Conservation (phyloP, 1,140 invertebrate species). For the Gyrodactylus bullatarudis region DNA sequence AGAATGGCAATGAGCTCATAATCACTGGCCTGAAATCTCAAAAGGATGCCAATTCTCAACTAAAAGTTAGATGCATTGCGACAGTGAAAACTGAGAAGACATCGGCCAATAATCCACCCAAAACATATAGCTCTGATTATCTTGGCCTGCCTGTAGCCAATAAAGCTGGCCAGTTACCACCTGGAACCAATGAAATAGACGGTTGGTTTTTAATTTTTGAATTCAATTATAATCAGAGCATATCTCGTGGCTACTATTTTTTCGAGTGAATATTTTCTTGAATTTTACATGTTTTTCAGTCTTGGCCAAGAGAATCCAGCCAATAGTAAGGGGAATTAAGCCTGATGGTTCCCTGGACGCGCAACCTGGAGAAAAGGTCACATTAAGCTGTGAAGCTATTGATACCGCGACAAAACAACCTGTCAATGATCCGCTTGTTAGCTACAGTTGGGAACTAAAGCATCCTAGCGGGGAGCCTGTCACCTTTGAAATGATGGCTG, state of each 20-base stretch:
- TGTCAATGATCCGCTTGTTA: background rate
- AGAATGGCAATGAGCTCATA: background rate
- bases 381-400: background rate
- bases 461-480: background rate
- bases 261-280: no score
- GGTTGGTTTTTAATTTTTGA: background rate
- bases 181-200: background rate
- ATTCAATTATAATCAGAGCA: background rate
- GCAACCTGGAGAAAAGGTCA: background rate
- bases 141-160: background rate
- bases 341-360: background rate
- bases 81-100: background rate
- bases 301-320: background rate
- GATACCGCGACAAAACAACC: background rate
- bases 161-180: no score
- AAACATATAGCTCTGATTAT: background rate
- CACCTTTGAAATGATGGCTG: background rate
- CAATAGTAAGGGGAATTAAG: background rate
- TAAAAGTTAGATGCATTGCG: background rate
- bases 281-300: background rate
- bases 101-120: background rate
- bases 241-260: no score
- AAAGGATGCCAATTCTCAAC: background rate
- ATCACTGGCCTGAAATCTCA: background rate
- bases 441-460: background rate